Percentiles rank a stretch among this genome's conserved stretches.
These are phyloP conservation scores for Tenthredo mesomela DNA, from an alignment of 2,888 invertebrate genomes.

Conservation along the genomic window DNA sequence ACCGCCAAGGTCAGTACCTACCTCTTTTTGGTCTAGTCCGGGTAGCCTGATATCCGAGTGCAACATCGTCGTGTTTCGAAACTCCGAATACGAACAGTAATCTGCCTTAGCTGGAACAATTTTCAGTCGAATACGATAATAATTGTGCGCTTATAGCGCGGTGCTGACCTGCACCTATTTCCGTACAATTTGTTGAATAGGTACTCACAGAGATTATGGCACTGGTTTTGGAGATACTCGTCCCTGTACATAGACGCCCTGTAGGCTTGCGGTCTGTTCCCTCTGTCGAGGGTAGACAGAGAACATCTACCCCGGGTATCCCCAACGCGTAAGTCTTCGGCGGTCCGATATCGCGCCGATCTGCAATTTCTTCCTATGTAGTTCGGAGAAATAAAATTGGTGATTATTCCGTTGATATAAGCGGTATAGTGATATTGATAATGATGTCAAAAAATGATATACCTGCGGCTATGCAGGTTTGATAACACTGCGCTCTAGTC, in stretches of 20 bases:
- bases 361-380: constrained; percentile 65
- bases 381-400: not conserved
- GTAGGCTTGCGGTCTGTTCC: constrained; percentile 88
- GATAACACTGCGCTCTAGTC: constrained; percentile 85
- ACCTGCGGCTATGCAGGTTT: constrained; percentile 71
- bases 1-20: constrained; percentile 55
- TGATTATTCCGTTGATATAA: not conserved
- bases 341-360: constrained; percentile 72
- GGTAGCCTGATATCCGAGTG: constrained; percentile 81
- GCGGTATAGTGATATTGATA: not conserved
- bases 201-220: constrained; percentile 84
- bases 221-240: constrained; percentile 92
- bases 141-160: not conserved
- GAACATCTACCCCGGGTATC: constrained; percentile 83
- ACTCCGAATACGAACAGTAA: constrained; percentile 89
- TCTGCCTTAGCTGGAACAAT: constrained; percentile 78
- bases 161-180: no score
- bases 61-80: constrained; percentile 84
- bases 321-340: constrained; percentile 73
- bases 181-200: not conserved
- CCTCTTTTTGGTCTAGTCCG: constrained; percentile 65
- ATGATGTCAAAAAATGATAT: not conserved
- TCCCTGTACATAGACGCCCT: constrained; percentile 87
- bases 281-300: constrained; percentile 86
- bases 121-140: not conserved